phyloP scores from a whole-genome alignment of 2,888 invertebrate genomes.

The Dicyrtoma fusca region DNA sequence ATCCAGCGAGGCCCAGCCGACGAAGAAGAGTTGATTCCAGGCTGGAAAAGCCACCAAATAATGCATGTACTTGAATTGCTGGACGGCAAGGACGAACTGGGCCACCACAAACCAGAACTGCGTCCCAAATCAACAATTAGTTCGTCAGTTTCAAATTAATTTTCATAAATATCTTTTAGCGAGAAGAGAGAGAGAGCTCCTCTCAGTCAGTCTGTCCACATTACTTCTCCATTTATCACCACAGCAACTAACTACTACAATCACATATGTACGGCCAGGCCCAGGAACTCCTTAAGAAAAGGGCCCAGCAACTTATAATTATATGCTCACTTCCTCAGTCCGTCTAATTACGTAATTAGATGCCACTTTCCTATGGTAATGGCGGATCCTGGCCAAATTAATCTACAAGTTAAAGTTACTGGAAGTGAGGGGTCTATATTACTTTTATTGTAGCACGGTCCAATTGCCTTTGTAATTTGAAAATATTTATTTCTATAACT shows the following conservation, averaged over 20 bases:
- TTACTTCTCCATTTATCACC: neutral
- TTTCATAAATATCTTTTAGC: neutral
- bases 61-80: neutral
- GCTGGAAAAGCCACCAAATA: neutral
- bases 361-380: too few species aligned
- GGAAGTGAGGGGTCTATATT: too few species aligned
- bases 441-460: neutral
- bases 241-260: neutral
- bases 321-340: too few species aligned
- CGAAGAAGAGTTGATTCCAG: neutral
- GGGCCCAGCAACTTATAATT: too few species aligned
- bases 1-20: neutral
- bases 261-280: too few species aligned
- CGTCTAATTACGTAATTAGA: too few species aligned
- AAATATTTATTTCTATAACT: too few species aligned
- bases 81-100: too few species aligned
- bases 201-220: neutral
- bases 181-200: neutral
- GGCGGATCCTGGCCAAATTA: too few species aligned
- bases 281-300: too few species aligned
- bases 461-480: too few species aligned
- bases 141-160: slow-evolving; percentile 18
- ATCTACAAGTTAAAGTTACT: too few species aligned
- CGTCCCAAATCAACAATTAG: slow-evolving; percentile 23
- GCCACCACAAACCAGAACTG: slow-evolving; percentile 8